A percentile compares a stretch with the other conserved stretches of the same genome.
phyloP scores from a whole-genome alignment of 2,888 invertebrate species.

The Artemia sp. region DNA sequence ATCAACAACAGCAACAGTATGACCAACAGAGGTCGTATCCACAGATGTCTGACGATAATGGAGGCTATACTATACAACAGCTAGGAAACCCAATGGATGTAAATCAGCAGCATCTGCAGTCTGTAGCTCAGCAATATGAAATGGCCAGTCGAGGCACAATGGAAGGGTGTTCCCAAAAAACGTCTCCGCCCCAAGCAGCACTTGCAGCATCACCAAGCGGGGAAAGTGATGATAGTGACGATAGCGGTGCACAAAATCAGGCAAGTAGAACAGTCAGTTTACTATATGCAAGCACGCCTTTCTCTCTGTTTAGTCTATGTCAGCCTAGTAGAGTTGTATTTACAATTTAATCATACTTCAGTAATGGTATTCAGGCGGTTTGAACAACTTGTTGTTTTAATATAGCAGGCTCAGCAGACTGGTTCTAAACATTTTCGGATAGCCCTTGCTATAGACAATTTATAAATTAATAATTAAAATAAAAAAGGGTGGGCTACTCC shows the following conservation, averaged over 20 bases:
- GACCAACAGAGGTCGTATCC: conserved; percentile 17
- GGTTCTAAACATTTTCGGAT: no score
- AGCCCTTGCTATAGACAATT: no score
- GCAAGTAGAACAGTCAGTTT: neutral
- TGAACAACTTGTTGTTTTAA: no score
- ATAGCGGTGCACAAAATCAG: conserved; percentile 3
- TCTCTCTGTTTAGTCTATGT: no score
- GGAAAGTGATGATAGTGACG: conserved; percentile 11
- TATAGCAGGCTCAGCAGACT: no score
- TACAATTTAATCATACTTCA: no score
- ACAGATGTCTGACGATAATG: conserved; percentile 5
- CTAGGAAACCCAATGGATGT: conserved; percentile 17
- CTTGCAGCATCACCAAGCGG: conserved; percentile 4
- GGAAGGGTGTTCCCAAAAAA: neutral
- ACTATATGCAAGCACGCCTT: no score
- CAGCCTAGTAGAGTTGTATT: no score
- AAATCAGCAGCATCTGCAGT: conserved; percentile 34
- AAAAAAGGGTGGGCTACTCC: no score
- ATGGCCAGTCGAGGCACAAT: neutral
- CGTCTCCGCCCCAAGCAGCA: neutral
- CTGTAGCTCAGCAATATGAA: conserved; percentile 35
- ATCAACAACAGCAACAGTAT: conserved; percentile 29
- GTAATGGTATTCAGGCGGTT: no score
- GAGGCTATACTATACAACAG: conserved; percentile 17
- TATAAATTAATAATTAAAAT: no score